Conservation (phyloP, 2,888 invertebrate species). For the Pollenia griseotomentosa region DNA sequence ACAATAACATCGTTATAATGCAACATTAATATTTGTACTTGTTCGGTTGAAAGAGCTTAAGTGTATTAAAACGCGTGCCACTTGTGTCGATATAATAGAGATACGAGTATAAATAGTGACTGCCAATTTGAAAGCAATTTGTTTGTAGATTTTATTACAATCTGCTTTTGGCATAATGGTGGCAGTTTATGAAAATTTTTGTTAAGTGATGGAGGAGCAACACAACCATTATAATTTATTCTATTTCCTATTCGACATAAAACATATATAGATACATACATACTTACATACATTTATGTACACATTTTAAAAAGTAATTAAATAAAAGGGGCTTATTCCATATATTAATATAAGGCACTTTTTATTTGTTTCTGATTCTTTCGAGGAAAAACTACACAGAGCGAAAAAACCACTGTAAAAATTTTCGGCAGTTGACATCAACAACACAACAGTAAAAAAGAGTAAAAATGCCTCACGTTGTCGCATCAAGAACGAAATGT, state of each 20-base stretch:
- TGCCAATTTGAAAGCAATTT: constrained; percentile 77
- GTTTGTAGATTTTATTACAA: constrained; percentile 76
- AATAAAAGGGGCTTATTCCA: too few relatives aligned
- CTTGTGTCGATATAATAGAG: constrained; percentile 70
- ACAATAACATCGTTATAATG: constrained; percentile 32
- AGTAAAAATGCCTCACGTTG: too few relatives aligned
- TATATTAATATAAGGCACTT: too few relatives aligned
- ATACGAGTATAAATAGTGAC: constrained; percentile 59
- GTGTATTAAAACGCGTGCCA: constrained; percentile 77
- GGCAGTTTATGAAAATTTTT: constrained; percentile 69
- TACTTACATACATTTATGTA: too few relatives aligned
- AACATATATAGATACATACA: not conserved
- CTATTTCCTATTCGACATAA: not conserved
- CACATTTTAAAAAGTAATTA: too few relatives aligned
- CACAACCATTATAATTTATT: not conserved
- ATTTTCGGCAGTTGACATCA: too few relatives aligned
- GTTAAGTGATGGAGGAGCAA: constrained; percentile 57
- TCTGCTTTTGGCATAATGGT: constrained; percentile 73
- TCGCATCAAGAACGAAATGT: too few relatives aligned
- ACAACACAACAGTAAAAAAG: too few relatives aligned
- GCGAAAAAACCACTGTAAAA: too few relatives aligned
- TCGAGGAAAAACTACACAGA: too few relatives aligned
- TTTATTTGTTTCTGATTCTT: too few relatives aligned
- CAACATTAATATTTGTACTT: constrained; percentile 44
- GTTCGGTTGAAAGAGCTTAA: constrained; percentile 34